Conservation (phyloP, 2,797 vertebrate species). For the Spinus pinus region DNA sequence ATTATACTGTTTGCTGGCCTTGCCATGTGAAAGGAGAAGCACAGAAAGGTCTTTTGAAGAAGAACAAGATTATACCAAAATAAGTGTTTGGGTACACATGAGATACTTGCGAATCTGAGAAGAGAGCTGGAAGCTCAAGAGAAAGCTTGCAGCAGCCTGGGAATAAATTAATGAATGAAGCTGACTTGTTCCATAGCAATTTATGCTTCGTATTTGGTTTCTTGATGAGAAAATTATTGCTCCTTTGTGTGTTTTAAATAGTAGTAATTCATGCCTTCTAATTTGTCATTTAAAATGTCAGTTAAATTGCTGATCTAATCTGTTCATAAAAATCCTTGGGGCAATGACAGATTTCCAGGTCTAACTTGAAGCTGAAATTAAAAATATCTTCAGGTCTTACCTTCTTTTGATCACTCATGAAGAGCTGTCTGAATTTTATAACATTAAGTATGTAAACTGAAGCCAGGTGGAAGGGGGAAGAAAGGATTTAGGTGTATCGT, state of each 20-base stretch:
- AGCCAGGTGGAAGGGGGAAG: not conserved
- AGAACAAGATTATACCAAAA: not conserved
- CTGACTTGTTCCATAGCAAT: not conserved
- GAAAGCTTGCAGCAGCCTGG: not conserved
- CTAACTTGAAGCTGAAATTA: slow-evolving; percentile 12
- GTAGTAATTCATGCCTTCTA: not conserved
- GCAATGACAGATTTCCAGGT: slow-evolving; percentile 9
- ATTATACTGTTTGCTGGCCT: not conserved
- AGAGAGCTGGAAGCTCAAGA: not conserved
- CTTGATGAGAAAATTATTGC: slow-evolving; percentile 5
- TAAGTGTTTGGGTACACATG: not conserved
- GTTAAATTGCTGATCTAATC: slow-evolving; percentile 41
- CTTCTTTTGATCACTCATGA: not conserved
- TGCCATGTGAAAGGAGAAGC: not conserved
- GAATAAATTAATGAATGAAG: not conserved
- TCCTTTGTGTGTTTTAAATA: slow-evolving; percentile 28
- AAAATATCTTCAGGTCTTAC: not conserved
- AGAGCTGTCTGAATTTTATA: not conserved
- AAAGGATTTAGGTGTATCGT: not conserved
- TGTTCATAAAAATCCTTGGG: not conserved
- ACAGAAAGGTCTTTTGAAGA: not conserved
- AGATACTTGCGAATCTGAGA: not conserved
- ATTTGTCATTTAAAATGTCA: slow-evolving; percentile 13
- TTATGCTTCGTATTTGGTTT: not conserved
- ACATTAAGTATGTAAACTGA: not conserved